Percentiles rank a stretch among this genome's conserved stretches.
phyloP scores from a whole-genome alignment of 2,888 invertebrate genomes.

The Metalampra italica region DNA sequence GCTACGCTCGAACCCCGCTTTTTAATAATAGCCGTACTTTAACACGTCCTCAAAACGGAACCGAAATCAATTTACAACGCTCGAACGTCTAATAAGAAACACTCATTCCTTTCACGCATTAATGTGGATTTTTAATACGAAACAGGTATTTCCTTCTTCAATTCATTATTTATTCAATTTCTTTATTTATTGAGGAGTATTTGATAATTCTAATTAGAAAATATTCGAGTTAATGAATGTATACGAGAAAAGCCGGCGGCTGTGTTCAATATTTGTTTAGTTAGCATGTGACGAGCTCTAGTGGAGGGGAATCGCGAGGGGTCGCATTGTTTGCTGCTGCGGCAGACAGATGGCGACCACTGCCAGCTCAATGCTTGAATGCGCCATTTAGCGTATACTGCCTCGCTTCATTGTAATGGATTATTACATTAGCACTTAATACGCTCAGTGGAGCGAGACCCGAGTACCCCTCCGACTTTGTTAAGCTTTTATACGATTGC shows the following conservation, averaged over 20 bases:
- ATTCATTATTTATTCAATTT: conserved; percentile 17
- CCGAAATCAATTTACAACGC: conserved; percentile 42
- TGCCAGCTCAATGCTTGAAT: conserved; percentile 61
- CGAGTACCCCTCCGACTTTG: conserved; percentile 60
- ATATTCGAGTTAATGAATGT: conserved; percentile 11
- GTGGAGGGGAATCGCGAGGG: conserved; percentile 62
- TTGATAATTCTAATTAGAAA: background rate
- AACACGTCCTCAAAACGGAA: conserved; percentile 60
- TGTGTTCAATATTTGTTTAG: conserved; percentile 68
- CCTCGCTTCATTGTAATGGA: conserved; percentile 75
- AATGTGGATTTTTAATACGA: conserved; percentile 26
- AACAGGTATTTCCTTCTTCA: conserved; percentile 18
- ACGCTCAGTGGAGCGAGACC: conserved; percentile 70
- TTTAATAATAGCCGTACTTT: conserved; percentile 67
- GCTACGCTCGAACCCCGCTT: conserved; percentile 52
- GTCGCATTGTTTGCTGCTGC: conserved; percentile 63
- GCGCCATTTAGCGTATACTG: conserved; percentile 75
- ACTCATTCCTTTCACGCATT: conserved; percentile 40
- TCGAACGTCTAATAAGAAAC: conserved; percentile 38
- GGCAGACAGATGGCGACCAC: conserved; percentile 69
- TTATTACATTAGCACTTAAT: conserved; percentile 78
- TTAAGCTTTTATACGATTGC: conserved; percentile 49
- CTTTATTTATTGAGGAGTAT: conserved; percentile 4
- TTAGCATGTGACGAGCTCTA: conserved; percentile 62
- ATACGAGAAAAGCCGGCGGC: conserved; percentile 29